Base-by-base conservation (phyloP, 2,888 invertebrate genomes). In the Acanthosepion esculentum region DNA sequence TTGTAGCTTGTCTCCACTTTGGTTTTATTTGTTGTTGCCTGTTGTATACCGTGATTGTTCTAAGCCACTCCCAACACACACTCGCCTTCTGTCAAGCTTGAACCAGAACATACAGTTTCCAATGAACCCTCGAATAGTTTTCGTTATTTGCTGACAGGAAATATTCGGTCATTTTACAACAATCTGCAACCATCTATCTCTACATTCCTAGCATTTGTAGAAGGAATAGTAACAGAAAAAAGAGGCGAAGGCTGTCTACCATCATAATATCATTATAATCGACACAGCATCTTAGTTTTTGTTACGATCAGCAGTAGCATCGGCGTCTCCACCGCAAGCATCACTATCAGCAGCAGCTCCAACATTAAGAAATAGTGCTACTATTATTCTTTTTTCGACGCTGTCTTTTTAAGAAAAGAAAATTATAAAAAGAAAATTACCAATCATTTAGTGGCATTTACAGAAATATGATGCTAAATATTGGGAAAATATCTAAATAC, bases 81-180 rank as follows among this genome's bases (percentile, higher is more conserved):
- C 15, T 12, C n/a, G 5, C 78, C 78, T 78, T 33, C 78, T 78
- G 78, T 78, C 78, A 78, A 78, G 33, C n/a, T n/a, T n/a, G 78
- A 78, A 78, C n/a, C n/a, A n/a, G n/a, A n/a, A 78, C 12, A 78
- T 59, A 23, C 59, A 20, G 20, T 78, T 78, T n/a, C 10, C n/a
- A 78, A 78, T 78, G 78, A 78, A 78, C n/a, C 78, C 78, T 78
- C 78, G 78, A 78, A 78, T 78, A 78, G 78, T 78, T 78, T 78
- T 78, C 78, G n/a, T 78, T 78, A n/a, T 18, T 78, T 33, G 78
- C n/a, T n/a, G 78, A 78, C 78, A 78, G 78, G n/a, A 78, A 78
- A n/a, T 78, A 78, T 78, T 78, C 78, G 78, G n/a, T 78, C 78
- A 78, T 33, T 78, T 78, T 78, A 78, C 78, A n/a, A n/a, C 78